These are phyloP conservation scores for Conchocele bisecta DNA, from an alignment of 2,888 invertebrate genomes.

Conservation along the genomic window DNA sequence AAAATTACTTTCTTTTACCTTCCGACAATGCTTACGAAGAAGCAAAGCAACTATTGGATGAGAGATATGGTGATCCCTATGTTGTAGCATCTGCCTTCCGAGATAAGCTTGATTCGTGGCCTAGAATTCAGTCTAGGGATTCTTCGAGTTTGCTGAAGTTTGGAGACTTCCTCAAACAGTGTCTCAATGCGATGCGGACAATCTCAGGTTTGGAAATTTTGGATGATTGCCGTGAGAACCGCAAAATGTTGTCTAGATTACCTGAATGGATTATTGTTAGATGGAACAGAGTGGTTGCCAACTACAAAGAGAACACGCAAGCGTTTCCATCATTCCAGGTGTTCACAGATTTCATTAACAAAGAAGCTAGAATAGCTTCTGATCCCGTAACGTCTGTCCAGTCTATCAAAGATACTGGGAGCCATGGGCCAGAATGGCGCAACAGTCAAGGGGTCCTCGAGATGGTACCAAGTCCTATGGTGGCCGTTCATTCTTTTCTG, in stretches of 20 bases:
- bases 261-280: conserved; percentile 39
- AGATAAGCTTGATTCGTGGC: conserved; percentile 42
- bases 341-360: conserved; percentile 30
- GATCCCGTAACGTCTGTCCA: conserved; percentile 41
- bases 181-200: conserved; percentile 30
- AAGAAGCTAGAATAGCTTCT: conserved; percentile 44
- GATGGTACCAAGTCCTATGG: too few relatives aligned
- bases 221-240: conserved; percentile 40
- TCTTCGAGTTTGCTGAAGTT: conserved; percentile 33
- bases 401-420: conserved; percentile 21
- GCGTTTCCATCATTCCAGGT: conserved; percentile 29
- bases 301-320: conserved; percentile 9
- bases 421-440: too few relatives aligned
- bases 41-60: conserved; percentile 44
- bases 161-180: conserved; percentile 46
- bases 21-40: conserved; percentile 40
- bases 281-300: conserved; percentile 39
- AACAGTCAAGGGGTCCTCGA: too few relatives aligned
- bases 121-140: conserved; percentile 34
- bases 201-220: conserved; percentile 22
- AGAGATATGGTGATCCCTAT: conserved; percentile 51
- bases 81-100: conserved; percentile 44
- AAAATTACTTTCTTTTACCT: conserved; percentile 44
- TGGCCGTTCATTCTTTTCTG: too few relatives aligned
- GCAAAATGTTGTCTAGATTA: conserved; percentile 46